Evolutionary conservation across 1,140 invertebrate genomes (phyloP), one percentile per base, ranked within the genome.

Genomic region (Neuroterus valhalla): DNA sequence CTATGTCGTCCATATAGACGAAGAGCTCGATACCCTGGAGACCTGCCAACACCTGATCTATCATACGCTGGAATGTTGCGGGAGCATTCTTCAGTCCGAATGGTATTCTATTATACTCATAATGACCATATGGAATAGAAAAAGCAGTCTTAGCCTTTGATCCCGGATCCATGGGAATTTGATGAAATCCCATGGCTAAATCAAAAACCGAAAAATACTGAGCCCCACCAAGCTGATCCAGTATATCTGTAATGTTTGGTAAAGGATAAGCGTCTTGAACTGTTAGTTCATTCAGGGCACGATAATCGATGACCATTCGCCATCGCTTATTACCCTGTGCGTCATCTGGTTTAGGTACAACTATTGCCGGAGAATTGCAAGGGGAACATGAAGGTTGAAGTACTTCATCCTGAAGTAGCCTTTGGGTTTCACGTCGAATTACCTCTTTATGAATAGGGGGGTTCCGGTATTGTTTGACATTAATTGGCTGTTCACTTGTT

Each of bases 401-500:
- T 1, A 85, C 78, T 8, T 31, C 71, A 1, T 76, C 50, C 0
- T 75, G 12, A 8, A 75, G 10, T 14, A 78, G n/a, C 11, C 80
- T 71, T 1, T 23, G 1, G 0, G 73, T 43, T 46, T 81, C 72
- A 3, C 42, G 19, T 3, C 70, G 68, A 8, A 76, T 26, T 76
- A 77, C 76, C 0, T 75, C 68, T 14, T 77, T 73, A 52, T 85
- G 75, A 0, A 55, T 21, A 10, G 68, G 75, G 0, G 82, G 81
- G 10, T 75, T 76, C 0, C 82, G 75, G 52, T 83, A 84, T 68
- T 79, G 72, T 42, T 78, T 80, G 1, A 46, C 21, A 43, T 74
- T 17, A 8, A 84, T 74, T 8, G 81, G 78, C 3, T 46, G 23
- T 0, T 82, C 69, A 3, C 79, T 70, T 0, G 26, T 66, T 12